Evolutionary conservation across 2,888 invertebrate species (phyloP), one percentile per base, ranked within the genome.

Genomic region (Drosophila pseudotalamancana): DNA sequence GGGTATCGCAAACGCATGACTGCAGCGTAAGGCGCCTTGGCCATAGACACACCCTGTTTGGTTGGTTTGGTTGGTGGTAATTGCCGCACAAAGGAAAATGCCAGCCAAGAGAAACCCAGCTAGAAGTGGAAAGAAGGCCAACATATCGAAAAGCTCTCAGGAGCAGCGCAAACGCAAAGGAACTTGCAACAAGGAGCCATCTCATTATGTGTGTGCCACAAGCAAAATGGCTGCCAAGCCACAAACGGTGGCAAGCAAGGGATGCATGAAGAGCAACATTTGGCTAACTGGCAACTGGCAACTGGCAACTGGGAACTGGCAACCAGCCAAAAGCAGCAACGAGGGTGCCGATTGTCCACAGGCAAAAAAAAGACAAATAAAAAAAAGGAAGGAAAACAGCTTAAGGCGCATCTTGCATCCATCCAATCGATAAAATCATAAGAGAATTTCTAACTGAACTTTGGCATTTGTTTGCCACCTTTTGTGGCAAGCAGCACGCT

Each of bases 341-440:
- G 14, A 19, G 29, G 18, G 16, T 14, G 16, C 14, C n/a, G 40
- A 6, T 11, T 8, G 32, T 34, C 31, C n/a, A n/a, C n/a, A n/a
- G n/a, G n/a, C n/a, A n/a, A n/a, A n/a, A n/a, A n/a, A n/a, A n/a
- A n/a, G n/a, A n/a, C n/a, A n/a, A n/a, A n/a, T n/a, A n/a, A n/a
- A n/a, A n/a, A n/a, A n/a, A n/a, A n/a, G 9, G 31, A 23, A 45
- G 39, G 34, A 42, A 59, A 73, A 73, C 57, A 69, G 37, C 46
- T 54, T 53, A 50, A 39, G 40, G 57, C 75, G 49, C 40, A 14
- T 40, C 29, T 46, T 49, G 57, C 70, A 55, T n/a, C n/a, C 66
- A 72, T 62, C 48, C 65, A 72, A 72, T 72, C 72, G 72, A 72
- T 72, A 72, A 60, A 60, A n/a, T n/a, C n/a, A n/a, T n/a, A n/a